Base-by-base conservation (phyloP, 2,888 invertebrate genomes). In the Phasia obesa region DNA sequence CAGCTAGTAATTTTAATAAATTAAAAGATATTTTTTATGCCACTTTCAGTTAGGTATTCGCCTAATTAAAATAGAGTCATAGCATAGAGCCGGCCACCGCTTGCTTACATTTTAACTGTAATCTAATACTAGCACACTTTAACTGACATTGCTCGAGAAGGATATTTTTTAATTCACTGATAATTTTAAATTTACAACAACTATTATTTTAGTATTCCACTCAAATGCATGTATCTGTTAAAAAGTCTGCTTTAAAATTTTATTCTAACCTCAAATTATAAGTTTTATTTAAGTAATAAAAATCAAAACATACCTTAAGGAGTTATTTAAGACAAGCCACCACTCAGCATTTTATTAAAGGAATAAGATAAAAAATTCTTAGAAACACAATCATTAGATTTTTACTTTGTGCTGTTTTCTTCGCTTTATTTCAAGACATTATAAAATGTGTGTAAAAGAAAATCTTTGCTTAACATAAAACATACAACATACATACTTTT, bases 381-480 rank as follows among this genome's bases (percentile, higher is more conserved):
- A 35, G 23, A 47, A 23, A 38, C 17, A 35, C 0, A 70, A 31
- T 27, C 27, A 27, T 27, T 27, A 42, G n/a, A n/a, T 60, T 23
- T 13, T 2, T 2, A 44, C 13, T 44, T 51, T 27, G 13, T 4
- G n/a, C 27, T 15, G 11, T 62, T 21, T 35, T 23, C 23, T 51
- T 44, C n/a, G 9, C 35, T n/a, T 60, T 44, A 19, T 64, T 62
- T 7, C 11, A 13, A 60, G 42, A n/a, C 3, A 42, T 51, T 27
- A 0, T 42, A n/a, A 53, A 74, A 74, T 42, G 19, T 35, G 23
- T 31, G 21, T 15, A 17, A 31, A 21, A 60, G 21, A 27, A 51
- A 62, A 53, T 42, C 42, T 51, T 51, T 53, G 62, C 53, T 53
- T 62, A 21, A 38, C 21, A 73, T 27, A 31, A 21, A 62, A 35